Evolutionary conservation across 1,140 invertebrate genomes (phyloP).

Genomic region (Drosophila lowei): DNA sequence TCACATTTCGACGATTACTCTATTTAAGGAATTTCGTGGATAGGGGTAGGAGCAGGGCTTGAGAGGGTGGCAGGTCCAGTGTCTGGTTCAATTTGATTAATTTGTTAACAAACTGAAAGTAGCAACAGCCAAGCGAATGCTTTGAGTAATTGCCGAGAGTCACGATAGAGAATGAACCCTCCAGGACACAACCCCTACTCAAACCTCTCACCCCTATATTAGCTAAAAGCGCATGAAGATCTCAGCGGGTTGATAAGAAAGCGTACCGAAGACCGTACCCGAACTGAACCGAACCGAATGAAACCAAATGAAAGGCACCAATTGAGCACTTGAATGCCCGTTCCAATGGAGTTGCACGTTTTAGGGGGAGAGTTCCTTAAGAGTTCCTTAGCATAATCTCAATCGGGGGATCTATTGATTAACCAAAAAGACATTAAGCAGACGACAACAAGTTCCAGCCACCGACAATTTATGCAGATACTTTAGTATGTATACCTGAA

Average conservation of each 20-base stretch:
- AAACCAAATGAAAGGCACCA: constrained; percentile 42
- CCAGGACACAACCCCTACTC: constrained; percentile 28
- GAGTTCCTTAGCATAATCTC: constrained; percentile 43
- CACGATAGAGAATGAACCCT: constrained; percentile 55
- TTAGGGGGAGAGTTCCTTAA: constrained; percentile 24
- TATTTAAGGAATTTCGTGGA: constrained; percentile 38
- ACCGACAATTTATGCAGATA: constrained; percentile 23
- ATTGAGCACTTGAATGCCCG: constrained; percentile 75
- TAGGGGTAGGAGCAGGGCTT: constrained; percentile 2
- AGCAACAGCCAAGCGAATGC: constrained; percentile 58
- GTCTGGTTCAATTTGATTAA: constrained; percentile 78
- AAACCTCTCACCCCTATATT: constrained; percentile 45
- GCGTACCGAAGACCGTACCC: constrained; percentile 14
- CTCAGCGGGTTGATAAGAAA: constrained; percentile 51
- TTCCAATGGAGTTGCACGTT: neutral
- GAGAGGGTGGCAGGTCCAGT: constrained; percentile 13
- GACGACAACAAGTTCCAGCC: constrained; percentile 4
- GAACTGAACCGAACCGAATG: no score
- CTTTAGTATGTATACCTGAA: neutral
- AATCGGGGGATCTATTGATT: constrained; percentile 47
- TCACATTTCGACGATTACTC: constrained; percentile 64
- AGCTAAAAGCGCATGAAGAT: constrained; percentile 81
- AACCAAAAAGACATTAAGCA: constrained; percentile 25
- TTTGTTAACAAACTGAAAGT: constrained; percentile 81
- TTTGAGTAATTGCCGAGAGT: constrained; percentile 74